These are phyloP conservation scores for Eulimnadia texana DNA, from an alignment of 1,140 invertebrate genomes.

Conservation along the genomic window DNA sequence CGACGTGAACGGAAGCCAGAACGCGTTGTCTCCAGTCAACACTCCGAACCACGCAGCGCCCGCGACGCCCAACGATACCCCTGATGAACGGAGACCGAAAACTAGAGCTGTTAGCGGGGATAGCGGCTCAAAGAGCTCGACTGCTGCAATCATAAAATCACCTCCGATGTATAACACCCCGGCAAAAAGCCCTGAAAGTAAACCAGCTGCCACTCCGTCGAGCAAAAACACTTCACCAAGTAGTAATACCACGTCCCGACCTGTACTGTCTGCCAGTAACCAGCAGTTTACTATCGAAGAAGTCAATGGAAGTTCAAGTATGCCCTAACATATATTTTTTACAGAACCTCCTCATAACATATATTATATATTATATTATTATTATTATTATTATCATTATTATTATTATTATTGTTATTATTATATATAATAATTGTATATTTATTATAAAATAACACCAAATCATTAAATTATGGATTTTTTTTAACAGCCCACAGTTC, in stretches of 20 bases:
- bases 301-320: no score
- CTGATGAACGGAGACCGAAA: background rate
- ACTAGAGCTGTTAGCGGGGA: background rate
- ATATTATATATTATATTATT: no score
- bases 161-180: no score
- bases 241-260: slow-evolving; percentile 40
- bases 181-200: background rate
- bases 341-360: no score
- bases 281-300: no score
- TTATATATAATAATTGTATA: no score
- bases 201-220: background rate
- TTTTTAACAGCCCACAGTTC: no score
- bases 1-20: background rate
- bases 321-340: no score
- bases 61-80: background rate
- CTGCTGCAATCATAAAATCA: slow-evolving; percentile 34
- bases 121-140: background rate
- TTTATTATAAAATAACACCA: no score
- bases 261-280: slow-evolving; percentile 19
- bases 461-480: no score
- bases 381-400: no score
- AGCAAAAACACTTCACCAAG: slow-evolving; percentile 31
- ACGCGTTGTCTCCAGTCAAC: background rate
- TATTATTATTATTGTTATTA: no score
- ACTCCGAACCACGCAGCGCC: background rate